Conservation (phyloP, 2,888 invertebrate genomes). For the Taphrorychus bicolor region DNA sequence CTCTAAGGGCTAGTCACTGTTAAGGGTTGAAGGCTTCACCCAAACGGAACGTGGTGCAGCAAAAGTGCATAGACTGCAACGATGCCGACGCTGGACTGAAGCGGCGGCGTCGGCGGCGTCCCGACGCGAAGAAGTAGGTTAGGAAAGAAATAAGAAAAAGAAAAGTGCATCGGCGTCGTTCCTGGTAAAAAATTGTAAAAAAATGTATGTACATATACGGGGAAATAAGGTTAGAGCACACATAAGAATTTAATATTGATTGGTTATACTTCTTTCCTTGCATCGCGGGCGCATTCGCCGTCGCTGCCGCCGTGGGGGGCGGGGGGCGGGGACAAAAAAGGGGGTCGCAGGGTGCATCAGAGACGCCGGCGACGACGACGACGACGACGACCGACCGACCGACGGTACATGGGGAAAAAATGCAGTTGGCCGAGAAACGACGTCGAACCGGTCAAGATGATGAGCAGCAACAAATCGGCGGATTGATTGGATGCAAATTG, state of each 20-base stretch:
- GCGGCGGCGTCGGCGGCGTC: conserved; percentile 57
- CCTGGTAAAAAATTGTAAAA: conserved; percentile 55
- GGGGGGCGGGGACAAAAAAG: conserved; percentile 39
- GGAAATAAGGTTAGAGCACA: conserved; percentile 61
- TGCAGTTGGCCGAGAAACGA: conserved; percentile 45
- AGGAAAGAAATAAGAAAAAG: conserved; percentile 60
- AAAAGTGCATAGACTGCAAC: conserved; percentile 56
- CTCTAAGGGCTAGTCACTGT: conserved; percentile 28
- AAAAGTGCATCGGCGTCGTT: conserved; percentile 50
- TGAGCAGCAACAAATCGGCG: conserved; percentile 13
- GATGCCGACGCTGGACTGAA: conserved; percentile 42
- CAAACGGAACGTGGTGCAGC: conserved; percentile 42
- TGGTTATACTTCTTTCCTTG: conserved; percentile 59
- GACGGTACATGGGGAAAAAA: conserved; percentile 41
- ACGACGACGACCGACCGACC: neutral
- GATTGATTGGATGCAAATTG: conserved; percentile 15
- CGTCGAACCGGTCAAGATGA: conserved; percentile 45
- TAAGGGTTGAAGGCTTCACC: conserved; percentile 31
- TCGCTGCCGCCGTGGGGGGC: conserved; percentile 37
- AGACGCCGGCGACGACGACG: conserved; percentile 32
- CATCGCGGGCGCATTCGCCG: conserved; percentile 44
- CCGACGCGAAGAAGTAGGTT: conserved; percentile 59
- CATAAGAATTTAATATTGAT: conserved; percentile 59
- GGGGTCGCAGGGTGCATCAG: conserved; percentile 34
- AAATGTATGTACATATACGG: conserved; percentile 62